Percentiles rank a stretch among this genome's conserved stretches.
Conservation (phyloP, 2,888 invertebrate species). For the Anodontia alba region DNA sequence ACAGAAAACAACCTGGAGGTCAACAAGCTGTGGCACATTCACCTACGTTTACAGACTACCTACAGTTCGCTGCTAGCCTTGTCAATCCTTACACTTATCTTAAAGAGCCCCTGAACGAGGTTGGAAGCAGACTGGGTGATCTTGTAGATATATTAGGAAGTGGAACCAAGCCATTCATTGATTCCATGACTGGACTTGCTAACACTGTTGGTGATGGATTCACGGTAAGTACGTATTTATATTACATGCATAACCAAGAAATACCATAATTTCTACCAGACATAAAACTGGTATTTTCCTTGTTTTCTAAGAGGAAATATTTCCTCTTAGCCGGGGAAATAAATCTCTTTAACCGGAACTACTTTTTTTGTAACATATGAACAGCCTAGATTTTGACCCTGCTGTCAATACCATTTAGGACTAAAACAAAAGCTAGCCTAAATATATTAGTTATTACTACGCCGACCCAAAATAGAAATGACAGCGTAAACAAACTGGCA, state of each 20-base stretch:
- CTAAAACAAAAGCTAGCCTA: too few species aligned
- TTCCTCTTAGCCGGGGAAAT: too few species aligned
- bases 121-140: conserved; percentile 49
- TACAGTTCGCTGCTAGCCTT: conserved; percentile 34
- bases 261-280: background rate
- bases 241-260: background rate
- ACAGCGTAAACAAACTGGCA: too few species aligned
- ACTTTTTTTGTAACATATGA: too few species aligned
- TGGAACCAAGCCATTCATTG: conserved; percentile 51
- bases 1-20: background rate
- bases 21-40: conserved; percentile 23
- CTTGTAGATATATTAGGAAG: conserved; percentile 47
- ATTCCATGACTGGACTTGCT: conserved; percentile 49
- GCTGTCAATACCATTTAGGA: too few species aligned
- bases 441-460: too few species aligned
- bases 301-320: too few species aligned
- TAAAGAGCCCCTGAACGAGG: conserved; percentile 48
- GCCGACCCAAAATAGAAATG: too few species aligned
- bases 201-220: conserved; percentile 42
- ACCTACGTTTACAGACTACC: conserved; percentile 43
- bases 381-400: too few species aligned
- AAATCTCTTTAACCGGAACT: too few species aligned
- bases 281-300: too few species aligned
- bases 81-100: conserved; percentile 36
- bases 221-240: conserved; percentile 18